Evolutionary conservation across 2,888 invertebrate species (phyloP).

Genomic region (Lymantria monacha): DNA sequence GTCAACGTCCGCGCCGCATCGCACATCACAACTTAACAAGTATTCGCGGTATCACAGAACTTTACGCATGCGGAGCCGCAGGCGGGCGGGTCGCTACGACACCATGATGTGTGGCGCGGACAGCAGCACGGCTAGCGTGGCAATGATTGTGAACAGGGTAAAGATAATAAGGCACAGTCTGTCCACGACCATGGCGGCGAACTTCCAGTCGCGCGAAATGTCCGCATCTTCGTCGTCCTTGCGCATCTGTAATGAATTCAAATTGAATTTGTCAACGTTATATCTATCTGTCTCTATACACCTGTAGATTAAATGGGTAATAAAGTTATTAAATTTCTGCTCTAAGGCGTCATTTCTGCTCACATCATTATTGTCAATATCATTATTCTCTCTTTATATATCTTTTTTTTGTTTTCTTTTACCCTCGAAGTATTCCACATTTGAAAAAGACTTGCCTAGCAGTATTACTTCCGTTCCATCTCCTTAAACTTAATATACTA

Average conservation of each 20-base stretch:
- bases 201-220: constrained; percentile 99
- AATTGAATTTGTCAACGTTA: background rate
- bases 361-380: too few relatives aligned
- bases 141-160: constrained; percentile 98
- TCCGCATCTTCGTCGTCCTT: constrained; percentile 97
- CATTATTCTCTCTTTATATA: too few relatives aligned
- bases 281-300: too few relatives aligned
- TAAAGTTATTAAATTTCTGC: too few relatives aligned
- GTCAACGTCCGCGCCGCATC: constrained; percentile 70
- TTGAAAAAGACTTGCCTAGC: too few relatives aligned
- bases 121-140: constrained; percentile 97
- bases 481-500: too few relatives aligned
- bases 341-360: too few relatives aligned
- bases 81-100: constrained; percentile 87
- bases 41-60: constrained; percentile 87
- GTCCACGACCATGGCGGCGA: constrained; percentile 99
- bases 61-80: constrained; percentile 77
- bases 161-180: constrained; percentile 99
- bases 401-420: too few relatives aligned
- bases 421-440: too few relatives aligned
- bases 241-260: constrained; percentile 86
- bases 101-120: constrained; percentile 98
- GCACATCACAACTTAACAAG: constrained; percentile 85
- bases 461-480: too few relatives aligned
- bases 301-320: too few relatives aligned